Conservation (phyloP, 2,888 invertebrate species). For the Lordiphosa fenestrarum region DNA sequence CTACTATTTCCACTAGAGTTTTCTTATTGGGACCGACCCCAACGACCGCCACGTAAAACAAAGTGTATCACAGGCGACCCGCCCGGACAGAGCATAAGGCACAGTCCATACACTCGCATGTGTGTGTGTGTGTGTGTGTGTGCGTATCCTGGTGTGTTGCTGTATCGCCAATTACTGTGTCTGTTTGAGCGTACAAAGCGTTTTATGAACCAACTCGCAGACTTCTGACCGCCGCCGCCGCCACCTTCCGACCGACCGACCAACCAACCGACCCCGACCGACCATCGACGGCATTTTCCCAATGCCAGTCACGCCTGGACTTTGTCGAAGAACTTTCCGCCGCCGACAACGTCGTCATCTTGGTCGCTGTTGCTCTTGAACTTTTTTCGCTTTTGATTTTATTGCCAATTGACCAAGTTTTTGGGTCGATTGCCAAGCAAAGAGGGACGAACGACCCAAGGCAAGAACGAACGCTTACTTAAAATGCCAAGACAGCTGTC, state of each 20-base stretch:
- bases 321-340: conserved; percentile 60
- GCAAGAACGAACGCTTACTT: conserved; percentile 24
- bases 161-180: conserved; percentile 76
- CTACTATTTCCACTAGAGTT: neutral
- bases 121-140: conserved; percentile 3
- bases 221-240: conserved; percentile 20
- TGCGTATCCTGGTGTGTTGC: conserved; percentile 19
- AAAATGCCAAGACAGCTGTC: conserved; percentile 56
- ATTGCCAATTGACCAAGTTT: conserved; percentile 75
- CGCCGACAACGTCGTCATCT: conserved; percentile 16
- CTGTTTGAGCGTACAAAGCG: conserved; percentile 76
- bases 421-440: conserved; percentile 54
- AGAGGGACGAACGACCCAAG: neutral
- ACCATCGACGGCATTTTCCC: conserved; percentile 22
- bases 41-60: conserved; percentile 34
- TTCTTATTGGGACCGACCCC: neutral
- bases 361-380: conserved; percentile 41
- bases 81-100: conserved; percentile 30
- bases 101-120: conserved; percentile 11
- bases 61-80: conserved; percentile 33
- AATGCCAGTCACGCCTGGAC: conserved; percentile 71
- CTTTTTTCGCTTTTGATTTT: conserved; percentile 71
- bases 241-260: too few relatives aligned
- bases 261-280: neutral
- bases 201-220: conserved; percentile 70